Percentiles rank a stretch among this genome's conserved stretches.
Conservation (phyloP, 2,888 invertebrate species). For the Ophion obscuratus region DNA sequence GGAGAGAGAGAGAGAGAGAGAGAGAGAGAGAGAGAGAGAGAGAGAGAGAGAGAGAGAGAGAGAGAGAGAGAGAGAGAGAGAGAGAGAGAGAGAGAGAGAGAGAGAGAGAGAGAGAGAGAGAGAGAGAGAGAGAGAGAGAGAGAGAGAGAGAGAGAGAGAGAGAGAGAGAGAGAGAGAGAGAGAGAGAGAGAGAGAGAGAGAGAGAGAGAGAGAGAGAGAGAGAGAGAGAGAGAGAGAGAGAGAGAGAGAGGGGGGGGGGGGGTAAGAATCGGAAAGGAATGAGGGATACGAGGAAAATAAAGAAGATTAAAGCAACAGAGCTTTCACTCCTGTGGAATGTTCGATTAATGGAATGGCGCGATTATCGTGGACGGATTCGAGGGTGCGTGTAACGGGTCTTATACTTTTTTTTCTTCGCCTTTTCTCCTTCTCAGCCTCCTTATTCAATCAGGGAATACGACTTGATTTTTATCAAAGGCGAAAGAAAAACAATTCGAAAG, state of each 20-base stretch:
- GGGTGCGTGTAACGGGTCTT: constrained; percentile 47
- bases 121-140: too few species aligned
- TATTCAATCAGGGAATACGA: constrained; percentile 46
- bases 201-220: too few species aligned
- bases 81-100: too few species aligned
- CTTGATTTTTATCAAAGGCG: constrained; percentile 53
- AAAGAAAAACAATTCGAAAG: constrained; percentile 60
- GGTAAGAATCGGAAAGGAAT: constrained; percentile 11
- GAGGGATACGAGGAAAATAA: constrained; percentile 32
- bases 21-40: too few species aligned
- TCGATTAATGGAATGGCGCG: constrained; percentile 66
- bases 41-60: too few species aligned
- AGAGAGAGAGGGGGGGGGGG: constrained; percentile 1
- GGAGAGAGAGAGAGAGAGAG: too few species aligned
- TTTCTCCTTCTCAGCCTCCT: constrained; percentile 31
- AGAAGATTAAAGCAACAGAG: constrained; percentile 36
- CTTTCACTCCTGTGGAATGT: constrained; percentile 64
- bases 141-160: too few species aligned
- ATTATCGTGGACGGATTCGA: constrained; percentile 69
- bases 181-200: too few species aligned
- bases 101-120: too few species aligned
- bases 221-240: too few species aligned
- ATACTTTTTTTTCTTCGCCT: constrained; percentile 29
- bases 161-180: too few species aligned
- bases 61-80: too few species aligned